These are phyloP conservation scores for Julus scandinavius DNA, from an alignment of 2,888 invertebrate genomes.

Conservation along the genomic window DNA sequence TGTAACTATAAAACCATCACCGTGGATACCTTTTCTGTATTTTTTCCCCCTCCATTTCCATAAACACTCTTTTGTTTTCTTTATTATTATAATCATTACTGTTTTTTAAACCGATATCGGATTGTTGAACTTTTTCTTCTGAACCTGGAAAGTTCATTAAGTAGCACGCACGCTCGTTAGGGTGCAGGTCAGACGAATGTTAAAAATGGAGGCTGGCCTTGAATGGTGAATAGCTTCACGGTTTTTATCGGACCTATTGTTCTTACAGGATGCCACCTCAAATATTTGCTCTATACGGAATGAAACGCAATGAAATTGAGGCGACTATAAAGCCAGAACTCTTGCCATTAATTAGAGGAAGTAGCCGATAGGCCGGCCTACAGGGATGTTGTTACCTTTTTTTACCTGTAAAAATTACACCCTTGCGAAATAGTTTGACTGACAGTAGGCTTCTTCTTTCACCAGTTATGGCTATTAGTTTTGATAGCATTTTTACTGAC, in stretches of 20 bases:
- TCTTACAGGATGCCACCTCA: conserved; percentile 35
- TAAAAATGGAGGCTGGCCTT: conserved; percentile 24
- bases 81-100: not conserved
- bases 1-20: no score
- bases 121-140: conserved; percentile 24
- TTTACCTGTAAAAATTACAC: not conserved
- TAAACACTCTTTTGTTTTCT: not conserved
- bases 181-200: not conserved
- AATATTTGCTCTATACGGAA: conserved; percentile 21
- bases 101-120: not conserved
- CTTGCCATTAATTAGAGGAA: conserved; percentile 31
- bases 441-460: not conserved
- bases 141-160: conserved; percentile 8
- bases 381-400: not conserved
- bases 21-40: not conserved
- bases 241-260: conserved; percentile 12
- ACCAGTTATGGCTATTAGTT: not conserved
- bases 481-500: no score
- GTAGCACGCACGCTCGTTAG: not conserved
- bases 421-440: not conserved
- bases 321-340: conserved; percentile 9
- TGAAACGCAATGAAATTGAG: conserved; percentile 23
- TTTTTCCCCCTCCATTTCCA: not conserved
- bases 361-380: not conserved
- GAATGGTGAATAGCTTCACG: not conserved